Conservation (phyloP, 2,113 vertebrate genomes). For the Gadus macrocephalus region DNA sequence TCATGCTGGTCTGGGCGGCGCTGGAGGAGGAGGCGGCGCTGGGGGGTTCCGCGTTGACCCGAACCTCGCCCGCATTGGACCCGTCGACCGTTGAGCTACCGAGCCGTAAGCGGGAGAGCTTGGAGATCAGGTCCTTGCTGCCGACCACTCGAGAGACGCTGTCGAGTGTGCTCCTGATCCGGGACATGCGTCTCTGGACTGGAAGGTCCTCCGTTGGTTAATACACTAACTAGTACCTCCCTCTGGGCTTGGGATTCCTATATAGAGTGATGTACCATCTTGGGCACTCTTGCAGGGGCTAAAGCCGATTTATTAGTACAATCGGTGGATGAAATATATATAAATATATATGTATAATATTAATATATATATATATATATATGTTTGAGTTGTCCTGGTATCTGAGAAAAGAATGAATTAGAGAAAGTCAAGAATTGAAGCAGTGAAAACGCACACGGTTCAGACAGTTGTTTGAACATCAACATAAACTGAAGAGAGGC, state of each 20-base stretch:
- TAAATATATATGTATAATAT: neutral
- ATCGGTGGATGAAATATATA: too few species aligned
- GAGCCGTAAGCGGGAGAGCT: constrained; percentile 82
- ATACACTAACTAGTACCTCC: constrained; percentile 12
- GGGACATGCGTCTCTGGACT: constrained; percentile 81
- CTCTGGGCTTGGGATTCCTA: neutral
- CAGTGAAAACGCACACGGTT: too few species aligned
- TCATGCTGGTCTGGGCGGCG: constrained; percentile 18
- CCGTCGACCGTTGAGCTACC: constrained; percentile 46
- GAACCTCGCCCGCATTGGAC: constrained; percentile 34
- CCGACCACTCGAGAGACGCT: constrained; percentile 89
- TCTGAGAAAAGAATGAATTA: constrained; percentile 23
- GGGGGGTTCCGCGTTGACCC: constrained; percentile 26
- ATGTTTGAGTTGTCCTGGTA: neutral
- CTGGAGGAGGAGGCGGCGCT: neutral
- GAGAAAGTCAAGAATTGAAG: neutral
- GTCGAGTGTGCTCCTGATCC: constrained; percentile 87
- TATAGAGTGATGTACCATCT: too few species aligned
- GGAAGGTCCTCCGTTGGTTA: neutral
- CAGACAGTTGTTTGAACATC: too few species aligned
- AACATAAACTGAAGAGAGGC: neutral
- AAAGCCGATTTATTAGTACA: neutral
- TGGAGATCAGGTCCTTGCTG: constrained; percentile 83
- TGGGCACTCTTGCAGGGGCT: too few species aligned
- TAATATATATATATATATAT: neutral